Evolutionary conservation across 2,888 invertebrate genomes (phyloP).

Genomic region (Corbicula japonica): DNA sequence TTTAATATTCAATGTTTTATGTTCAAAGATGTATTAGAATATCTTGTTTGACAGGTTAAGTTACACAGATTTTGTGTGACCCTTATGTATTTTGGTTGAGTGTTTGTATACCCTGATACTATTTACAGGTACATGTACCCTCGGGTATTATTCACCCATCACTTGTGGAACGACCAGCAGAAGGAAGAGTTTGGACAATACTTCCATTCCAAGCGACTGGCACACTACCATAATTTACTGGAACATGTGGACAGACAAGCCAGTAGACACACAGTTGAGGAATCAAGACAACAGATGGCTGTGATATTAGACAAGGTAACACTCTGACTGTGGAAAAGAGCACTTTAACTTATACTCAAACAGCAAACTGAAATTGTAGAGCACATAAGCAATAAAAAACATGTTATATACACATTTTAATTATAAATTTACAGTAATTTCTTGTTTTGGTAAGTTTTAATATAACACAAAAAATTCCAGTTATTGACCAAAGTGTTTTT

Average conservation of each 20-base stretch:
- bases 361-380: no score
- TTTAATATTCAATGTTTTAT: no score
- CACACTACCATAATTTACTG: conserved; percentile 51
- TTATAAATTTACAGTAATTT: neutral
- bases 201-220: conserved; percentile 30
- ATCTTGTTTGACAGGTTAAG: no score
- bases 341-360: no score
- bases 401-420: neutral
- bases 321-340: no score
- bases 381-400: no score
- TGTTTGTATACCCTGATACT: neutral
- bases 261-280: conserved; percentile 37
- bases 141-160: conserved; percentile 55
- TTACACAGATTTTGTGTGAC: neutral
- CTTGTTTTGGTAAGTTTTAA: no score
- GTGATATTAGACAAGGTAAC: conserved; percentile 49
- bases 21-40: no score
- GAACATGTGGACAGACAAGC: conserved; percentile 46
- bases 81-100: neutral
- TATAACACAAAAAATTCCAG: no score
- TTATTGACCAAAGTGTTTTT: no score
- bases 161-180: conserved; percentile 61
- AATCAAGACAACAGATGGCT: conserved; percentile 20
- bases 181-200: conserved; percentile 53
- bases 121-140: conserved; percentile 61